Conservation (phyloP, 2,797 vertebrate genomes). For the Erpetoichthys calabaricus region DNA sequence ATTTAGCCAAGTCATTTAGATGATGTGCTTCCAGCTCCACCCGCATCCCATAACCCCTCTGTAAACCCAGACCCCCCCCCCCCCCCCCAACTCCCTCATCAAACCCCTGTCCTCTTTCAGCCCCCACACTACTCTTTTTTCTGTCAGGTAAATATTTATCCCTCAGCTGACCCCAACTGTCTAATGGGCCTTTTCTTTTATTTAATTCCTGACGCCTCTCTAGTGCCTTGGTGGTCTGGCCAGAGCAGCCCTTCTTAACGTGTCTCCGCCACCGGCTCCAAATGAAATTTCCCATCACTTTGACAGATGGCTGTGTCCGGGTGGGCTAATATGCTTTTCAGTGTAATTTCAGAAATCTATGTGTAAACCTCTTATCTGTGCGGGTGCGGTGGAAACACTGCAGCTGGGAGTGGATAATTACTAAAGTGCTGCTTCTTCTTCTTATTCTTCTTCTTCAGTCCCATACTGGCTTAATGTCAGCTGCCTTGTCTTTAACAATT, state of each 20-base stretch:
- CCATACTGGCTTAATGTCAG: too few species aligned
- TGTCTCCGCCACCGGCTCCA: slow-evolving; percentile 27
- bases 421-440: background rate
- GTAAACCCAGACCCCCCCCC: too few species aligned
- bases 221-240: background rate
- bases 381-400: slow-evolving; percentile 5
- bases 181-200: slow-evolving; percentile 17
- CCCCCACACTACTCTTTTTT: background rate
- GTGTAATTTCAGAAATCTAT: slow-evolving; percentile 11
- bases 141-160: slow-evolving; percentile 4
- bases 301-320: slow-evolving; percentile 7
- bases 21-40: too few species aligned
- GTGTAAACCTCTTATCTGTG: slow-evolving; percentile 12
- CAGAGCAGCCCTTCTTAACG: slow-evolving; percentile 12
- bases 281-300: slow-evolving; percentile 6
- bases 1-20: too few species aligned
- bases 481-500: too few species aligned
- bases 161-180: slow-evolving; percentile 10
- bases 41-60: too few species aligned
- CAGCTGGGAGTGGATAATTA: slow-evolving; percentile 8
- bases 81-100: too few species aligned
- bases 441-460: too few species aligned
- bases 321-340: slow-evolving; percentile 10
- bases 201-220: background rate
- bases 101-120: background rate